Percentiles rank a stretch among this genome's conserved stretches.
Conservation (phyloP, 2,888 invertebrate genomes). For the Pseudococcus longispinus region DNA sequence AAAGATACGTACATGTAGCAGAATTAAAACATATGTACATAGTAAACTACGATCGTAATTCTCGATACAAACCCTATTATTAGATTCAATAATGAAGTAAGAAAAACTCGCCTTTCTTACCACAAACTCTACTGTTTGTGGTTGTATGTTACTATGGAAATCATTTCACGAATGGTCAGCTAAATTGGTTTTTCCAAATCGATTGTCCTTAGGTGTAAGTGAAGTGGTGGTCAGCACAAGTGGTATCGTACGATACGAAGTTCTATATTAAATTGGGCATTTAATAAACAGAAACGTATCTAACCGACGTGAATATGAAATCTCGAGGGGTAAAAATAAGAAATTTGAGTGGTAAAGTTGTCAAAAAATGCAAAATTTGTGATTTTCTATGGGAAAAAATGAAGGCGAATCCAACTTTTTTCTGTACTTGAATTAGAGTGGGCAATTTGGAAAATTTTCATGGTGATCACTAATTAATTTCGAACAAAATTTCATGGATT, state of each 20-base stretch:
- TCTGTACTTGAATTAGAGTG: no score
- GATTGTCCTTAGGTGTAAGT: not conserved
- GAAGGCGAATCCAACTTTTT: no score
- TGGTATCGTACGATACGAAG: not conserved
- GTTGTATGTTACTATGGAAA: constrained; percentile 35
- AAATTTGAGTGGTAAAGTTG: no score
- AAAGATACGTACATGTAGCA: not conserved
- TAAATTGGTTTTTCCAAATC: constrained; percentile 33
- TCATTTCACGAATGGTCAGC: constrained; percentile 4
- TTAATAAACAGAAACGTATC: no score
- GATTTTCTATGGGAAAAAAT: no score
- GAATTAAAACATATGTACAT: not conserved
- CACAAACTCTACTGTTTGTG: not conserved
- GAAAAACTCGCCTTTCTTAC: not conserved
- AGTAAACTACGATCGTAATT: not conserved
- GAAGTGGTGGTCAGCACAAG: not conserved
- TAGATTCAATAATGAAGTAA: not conserved
- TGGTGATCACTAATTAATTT: no score
- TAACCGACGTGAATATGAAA: no score
- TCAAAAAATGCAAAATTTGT: no score
- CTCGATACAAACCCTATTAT: not conserved
- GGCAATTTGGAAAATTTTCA: no score
- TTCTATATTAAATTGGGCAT: not conserved
- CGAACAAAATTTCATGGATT: no score
- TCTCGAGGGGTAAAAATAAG: no score